Percentiles rank a stretch among this genome's conserved stretches.
These are phyloP conservation scores for Procambarus clarkii DNA, from an alignment of 1,140 invertebrate species.

Conservation along the genomic window DNA sequence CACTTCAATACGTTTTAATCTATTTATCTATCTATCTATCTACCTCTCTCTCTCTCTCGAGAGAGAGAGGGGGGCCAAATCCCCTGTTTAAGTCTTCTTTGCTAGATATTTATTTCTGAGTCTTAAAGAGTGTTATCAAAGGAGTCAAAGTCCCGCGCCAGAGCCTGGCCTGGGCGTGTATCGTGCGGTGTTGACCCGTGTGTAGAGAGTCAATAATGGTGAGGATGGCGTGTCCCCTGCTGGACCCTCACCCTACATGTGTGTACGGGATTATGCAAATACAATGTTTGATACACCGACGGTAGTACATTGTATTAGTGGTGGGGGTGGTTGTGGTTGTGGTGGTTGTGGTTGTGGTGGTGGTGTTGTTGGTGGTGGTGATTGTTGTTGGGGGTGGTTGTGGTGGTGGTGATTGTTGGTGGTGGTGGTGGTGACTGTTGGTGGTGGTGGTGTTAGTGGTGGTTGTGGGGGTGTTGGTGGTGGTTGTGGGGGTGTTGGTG, in stretches of 20 bases:
- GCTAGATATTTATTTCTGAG: neutral
- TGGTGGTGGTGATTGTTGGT: too few species aligned
- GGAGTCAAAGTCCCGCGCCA: neutral
- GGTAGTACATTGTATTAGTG: neutral
- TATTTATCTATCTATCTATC: neutral
- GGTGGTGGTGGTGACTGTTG: too few species aligned
- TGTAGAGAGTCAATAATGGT: neutral
- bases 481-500: too few species aligned
- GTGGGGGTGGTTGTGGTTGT: too few species aligned
- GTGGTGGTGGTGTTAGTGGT: too few species aligned
- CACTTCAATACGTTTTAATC: too few species aligned
- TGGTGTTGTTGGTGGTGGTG: too few species aligned
- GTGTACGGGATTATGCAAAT: slow-evolving; percentile 34
- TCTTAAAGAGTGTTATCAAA: neutral
- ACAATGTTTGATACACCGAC: slow-evolving; percentile 49
- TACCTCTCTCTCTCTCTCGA: neutral
- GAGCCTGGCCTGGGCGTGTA: neutral
- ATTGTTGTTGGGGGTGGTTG: too few species aligned
- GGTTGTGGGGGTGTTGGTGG: too few species aligned
- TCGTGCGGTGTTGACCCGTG: neutral
- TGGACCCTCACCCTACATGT: slow-evolving; percentile 13
- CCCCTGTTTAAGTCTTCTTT: neutral
- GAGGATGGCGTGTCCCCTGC: neutral
- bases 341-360: too few species aligned
- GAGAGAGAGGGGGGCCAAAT: neutral